Evolutionary conservation across 2,888 invertebrate genomes (phyloP).

Genomic region (Maniola hyperantus): DNA sequence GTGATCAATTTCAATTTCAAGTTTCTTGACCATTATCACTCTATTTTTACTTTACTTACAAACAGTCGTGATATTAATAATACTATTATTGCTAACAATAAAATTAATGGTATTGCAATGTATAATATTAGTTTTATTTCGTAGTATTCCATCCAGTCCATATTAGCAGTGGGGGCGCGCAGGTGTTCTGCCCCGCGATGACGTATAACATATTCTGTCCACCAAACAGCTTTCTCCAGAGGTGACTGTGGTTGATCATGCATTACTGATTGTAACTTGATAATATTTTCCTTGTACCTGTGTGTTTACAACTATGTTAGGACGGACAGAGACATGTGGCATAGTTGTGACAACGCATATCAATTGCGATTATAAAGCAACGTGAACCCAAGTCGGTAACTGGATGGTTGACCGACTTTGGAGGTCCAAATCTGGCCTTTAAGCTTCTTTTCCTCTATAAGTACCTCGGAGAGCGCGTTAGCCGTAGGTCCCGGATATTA

Average conservation of each 20-base stretch:
- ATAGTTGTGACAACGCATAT: too few species aligned
- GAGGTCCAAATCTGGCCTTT: too few species aligned
- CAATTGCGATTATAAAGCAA: too few species aligned
- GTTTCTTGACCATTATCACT: not conserved
- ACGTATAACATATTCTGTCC: constrained; percentile 41
- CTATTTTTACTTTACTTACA: not conserved
- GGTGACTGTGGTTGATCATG: constrained; percentile 36
- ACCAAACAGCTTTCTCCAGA: constrained; percentile 40
- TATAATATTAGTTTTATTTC: constrained; percentile 28
- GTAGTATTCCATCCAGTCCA: constrained; percentile 33
- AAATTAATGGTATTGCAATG: not conserved
- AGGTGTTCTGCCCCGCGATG: constrained; percentile 37
- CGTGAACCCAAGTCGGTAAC: too few species aligned
- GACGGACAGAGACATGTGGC: too few species aligned
- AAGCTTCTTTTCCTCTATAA: too few species aligned
- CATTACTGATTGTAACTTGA: constrained; percentile 29
- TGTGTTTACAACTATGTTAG: not conserved
- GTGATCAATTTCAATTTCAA: constrained; percentile 42
- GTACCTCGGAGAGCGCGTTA: too few species aligned
- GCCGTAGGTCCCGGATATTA: too few species aligned
- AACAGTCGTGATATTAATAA: not conserved
- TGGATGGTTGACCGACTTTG: too few species aligned
- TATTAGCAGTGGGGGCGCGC: constrained; percentile 32
- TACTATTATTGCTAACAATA: not conserved
- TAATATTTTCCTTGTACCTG: constrained; percentile 39